Conservation (phyloP, 2,888 invertebrate species). For the Lepidocyrtinus sp. region DNA sequence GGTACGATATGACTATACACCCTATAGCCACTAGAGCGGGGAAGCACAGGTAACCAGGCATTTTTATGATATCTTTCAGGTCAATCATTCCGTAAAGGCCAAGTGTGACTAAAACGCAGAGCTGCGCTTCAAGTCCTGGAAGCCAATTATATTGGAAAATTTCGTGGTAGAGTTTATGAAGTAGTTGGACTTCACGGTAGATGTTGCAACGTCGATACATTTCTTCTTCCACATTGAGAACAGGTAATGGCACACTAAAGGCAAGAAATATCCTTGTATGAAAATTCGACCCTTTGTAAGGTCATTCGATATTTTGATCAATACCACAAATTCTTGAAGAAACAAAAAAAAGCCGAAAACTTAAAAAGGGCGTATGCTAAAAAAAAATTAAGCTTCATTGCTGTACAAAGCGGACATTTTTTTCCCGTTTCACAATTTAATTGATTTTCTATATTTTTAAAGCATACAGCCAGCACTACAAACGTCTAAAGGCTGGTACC, state of each 20-base stretch:
- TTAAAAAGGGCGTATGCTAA: too few species aligned
- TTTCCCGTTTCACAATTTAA: too few species aligned
- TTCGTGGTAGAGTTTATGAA: slow-evolving; percentile 51
- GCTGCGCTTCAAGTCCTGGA: slow-evolving; percentile 52
- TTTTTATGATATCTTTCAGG: slow-evolving; percentile 44
- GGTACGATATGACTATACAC: slow-evolving; percentile 47
- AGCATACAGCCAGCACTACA: too few species aligned
- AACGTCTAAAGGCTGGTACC: too few species aligned
- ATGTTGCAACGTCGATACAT: slow-evolving; percentile 28
- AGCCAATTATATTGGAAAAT: slow-evolving; percentile 53
- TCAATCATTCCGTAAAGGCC: slow-evolving; percentile 53
- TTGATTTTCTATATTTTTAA: too few species aligned
- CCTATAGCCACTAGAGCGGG: slow-evolving; percentile 41
- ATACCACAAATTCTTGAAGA: too few species aligned
- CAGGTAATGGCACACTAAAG: slow-evolving; percentile 30
- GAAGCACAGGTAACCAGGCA: slow-evolving; percentile 55
- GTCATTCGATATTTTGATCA: too few species aligned
- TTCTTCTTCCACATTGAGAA: slow-evolving; percentile 34
- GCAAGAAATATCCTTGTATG: too few species aligned
- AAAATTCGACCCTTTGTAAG: too few species aligned
- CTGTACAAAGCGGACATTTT: too few species aligned
- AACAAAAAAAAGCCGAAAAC: too few species aligned
- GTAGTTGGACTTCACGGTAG: slow-evolving; percentile 47
- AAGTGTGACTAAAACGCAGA: slow-evolving; percentile 40
- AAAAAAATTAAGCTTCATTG: too few species aligned